Evolutionary conservation across 2,113 vertebrate genomes (phyloP).

Genomic region (Glaucidium brasilianum): DNA sequence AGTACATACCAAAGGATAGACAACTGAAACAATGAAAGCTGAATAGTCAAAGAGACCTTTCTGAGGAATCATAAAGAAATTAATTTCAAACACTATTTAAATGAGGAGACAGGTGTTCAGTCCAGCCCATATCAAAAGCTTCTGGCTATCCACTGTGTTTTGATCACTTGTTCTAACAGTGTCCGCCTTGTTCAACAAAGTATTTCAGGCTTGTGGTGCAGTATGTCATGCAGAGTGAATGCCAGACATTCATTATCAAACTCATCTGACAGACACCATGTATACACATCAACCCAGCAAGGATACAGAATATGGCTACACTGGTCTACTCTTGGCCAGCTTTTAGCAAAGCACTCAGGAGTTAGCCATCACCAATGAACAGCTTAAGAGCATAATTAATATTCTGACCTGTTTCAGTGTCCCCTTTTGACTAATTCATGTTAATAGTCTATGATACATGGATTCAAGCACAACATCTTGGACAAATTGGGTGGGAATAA

Average conservation of each 20-base stretch:
- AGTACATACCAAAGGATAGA: neutral
- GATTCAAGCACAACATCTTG: accelerated
- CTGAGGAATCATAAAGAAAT: neutral
- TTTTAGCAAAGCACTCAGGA: neutral
- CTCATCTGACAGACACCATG: neutral
- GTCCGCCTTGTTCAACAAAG: neutral
- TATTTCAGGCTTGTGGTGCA: neutral
- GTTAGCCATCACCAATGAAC: neutral
- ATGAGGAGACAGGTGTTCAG: neutral
- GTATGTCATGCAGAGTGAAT: neutral
- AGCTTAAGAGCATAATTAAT: neutral
- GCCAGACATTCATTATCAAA: neutral
- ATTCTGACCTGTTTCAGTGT: neutral
- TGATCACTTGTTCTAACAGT: neutral
- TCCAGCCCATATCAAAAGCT: neutral
- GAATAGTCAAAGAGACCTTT: neutral
- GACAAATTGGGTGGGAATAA: neutral
- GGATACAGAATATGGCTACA: accelerated
- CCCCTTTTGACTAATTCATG: neutral
- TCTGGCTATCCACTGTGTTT: neutral
- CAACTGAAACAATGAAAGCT: neutral
- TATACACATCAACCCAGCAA: neutral
- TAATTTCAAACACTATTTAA: neutral
- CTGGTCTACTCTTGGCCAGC: neutral
- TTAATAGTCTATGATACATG: neutral